These are phyloP conservation scores for Pheosia tremula DNA, from an alignment of 2,888 invertebrate species.

Conservation along the genomic window DNA sequence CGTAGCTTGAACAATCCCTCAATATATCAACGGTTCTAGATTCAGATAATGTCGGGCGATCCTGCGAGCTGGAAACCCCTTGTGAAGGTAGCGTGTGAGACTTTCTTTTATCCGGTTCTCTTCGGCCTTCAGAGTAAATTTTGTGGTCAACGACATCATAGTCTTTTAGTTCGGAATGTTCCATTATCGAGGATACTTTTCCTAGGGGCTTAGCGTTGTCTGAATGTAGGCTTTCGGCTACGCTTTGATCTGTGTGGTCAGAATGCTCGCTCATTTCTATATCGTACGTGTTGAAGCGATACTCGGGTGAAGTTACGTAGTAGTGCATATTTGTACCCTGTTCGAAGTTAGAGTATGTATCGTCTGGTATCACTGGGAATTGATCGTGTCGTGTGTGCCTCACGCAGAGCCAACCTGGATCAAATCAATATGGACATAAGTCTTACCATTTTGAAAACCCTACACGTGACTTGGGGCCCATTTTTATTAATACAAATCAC, in stretches of 20 bases:
- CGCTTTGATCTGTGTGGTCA: slow-evolving; percentile 77
- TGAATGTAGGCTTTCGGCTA: slow-evolving; percentile 71
- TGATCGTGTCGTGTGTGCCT: slow-evolving; percentile 90
- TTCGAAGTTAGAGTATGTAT: slow-evolving; percentile 82
- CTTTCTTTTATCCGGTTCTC: slow-evolving; percentile 69
- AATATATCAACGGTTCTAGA: slow-evolving; percentile 88
- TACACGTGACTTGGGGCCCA: no score
- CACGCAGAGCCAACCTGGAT: slow-evolving; percentile 89
- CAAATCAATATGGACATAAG: slow-evolving; percentile 3
- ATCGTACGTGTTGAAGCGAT: slow-evolving; percentile 63
- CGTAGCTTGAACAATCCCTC: slow-evolving; percentile 67
- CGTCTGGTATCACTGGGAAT: slow-evolving; percentile 90
- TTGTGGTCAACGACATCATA: slow-evolving; percentile 68
- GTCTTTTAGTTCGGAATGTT: slow-evolving; percentile 48
- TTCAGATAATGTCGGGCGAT: slow-evolving; percentile 87
- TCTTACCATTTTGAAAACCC: no score
- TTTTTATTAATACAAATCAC: no score
- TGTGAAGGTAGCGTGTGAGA: slow-evolving; percentile 85
- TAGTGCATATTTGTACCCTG: slow-evolving; percentile 51
- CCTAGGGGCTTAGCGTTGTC: slow-evolving; percentile 55
- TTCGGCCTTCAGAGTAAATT: slow-evolving; percentile 42
- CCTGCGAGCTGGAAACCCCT: slow-evolving; percentile 82
- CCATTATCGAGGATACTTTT: slow-evolving; percentile 52
- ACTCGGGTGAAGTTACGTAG: slow-evolving; percentile 65
- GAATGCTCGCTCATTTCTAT: slow-evolving; percentile 76